phyloP scores from a whole-genome alignment of 1,140 invertebrate species.

The Penaeus japonicus region DNA sequence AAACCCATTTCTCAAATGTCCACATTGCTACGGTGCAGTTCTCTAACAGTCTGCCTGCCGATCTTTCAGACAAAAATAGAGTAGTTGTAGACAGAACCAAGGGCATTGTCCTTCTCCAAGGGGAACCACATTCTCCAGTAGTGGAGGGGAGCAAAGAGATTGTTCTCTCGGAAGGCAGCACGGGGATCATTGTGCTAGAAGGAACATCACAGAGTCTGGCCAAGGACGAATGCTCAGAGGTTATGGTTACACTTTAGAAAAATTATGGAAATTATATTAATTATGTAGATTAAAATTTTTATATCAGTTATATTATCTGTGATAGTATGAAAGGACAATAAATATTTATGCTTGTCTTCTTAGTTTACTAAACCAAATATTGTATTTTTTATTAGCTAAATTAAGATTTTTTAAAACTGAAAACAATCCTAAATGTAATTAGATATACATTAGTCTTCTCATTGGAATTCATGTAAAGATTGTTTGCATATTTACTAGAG shows the following conservation, averaged over 20 bases:
- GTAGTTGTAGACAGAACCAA: too few relatives aligned
- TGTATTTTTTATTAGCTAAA: too few relatives aligned
- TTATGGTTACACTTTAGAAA: background rate
- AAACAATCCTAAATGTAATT: too few relatives aligned
- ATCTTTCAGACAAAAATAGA: background rate
- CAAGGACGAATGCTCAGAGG: background rate
- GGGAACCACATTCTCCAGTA: background rate
- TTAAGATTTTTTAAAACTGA: too few relatives aligned
- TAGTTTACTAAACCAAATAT: too few relatives aligned
- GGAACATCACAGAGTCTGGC: background rate
- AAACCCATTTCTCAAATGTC: background rate
- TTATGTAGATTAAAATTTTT: background rate
- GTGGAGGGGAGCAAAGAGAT: slow-evolving; percentile 10
- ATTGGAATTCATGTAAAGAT: too few relatives aligned
- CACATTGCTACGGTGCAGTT: background rate
- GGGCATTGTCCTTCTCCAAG: background rate
- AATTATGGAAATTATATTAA: background rate
- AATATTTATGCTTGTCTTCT: too few relatives aligned
- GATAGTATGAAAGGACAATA: too few relatives aligned
- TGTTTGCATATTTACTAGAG: too few relatives aligned
- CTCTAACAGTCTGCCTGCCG: background rate
- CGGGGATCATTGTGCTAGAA: background rate
- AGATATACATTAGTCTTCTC: too few relatives aligned
- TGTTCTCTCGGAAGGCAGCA: slow-evolving; percentile 4
- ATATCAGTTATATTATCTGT: too few relatives aligned